A percentile compares a stretch with the other conserved stretches of the same genome.
Evolutionary conservation across 2,113 vertebrate genomes (phyloP).

Genomic region (Monopterus albus): DNA sequence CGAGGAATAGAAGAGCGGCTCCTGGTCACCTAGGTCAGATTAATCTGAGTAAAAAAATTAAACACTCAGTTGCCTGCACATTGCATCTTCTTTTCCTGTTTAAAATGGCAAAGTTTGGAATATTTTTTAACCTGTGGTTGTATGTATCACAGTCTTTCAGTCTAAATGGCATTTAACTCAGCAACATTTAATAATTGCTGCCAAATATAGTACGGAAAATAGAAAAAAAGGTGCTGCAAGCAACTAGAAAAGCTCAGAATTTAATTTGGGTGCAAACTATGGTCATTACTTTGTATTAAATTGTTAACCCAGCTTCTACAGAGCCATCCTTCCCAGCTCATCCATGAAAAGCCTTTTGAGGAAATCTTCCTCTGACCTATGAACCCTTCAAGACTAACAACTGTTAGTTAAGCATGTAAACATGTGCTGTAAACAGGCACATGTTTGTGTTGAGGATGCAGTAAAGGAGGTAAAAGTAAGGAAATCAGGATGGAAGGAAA

Average conservation of each 20-base stretch:
- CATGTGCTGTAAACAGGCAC: too few relatives aligned
- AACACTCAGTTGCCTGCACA: constrained; percentile 3
- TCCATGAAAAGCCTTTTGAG: constrained; percentile 4
- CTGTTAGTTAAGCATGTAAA: too few relatives aligned
- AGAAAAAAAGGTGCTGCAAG: background rate
- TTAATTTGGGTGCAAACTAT: constrained; percentile 7
- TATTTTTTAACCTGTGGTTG: background rate
- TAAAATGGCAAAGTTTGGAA: background rate
- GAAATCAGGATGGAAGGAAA: background rate
- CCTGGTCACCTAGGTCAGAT: constrained; percentile 5
- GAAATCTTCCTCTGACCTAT: background rate
- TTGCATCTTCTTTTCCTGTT: background rate
- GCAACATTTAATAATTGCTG: constrained; percentile 10
- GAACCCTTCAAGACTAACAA: background rate
- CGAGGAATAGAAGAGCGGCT: constrained; percentile 11
- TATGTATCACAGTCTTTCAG: constrained; percentile 2
- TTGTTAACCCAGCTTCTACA: constrained; percentile 26
- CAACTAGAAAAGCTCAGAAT: too few relatives aligned
- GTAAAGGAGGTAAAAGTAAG: background rate
- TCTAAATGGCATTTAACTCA: constrained; percentile 1
- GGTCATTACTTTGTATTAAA: too few relatives aligned
- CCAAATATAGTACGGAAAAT: background rate
- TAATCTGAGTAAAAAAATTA: constrained; percentile 9
- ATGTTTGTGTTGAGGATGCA: background rate
- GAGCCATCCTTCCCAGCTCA: constrained; percentile 12